These are phyloP conservation scores for Mesoligia furuncula DNA, from an alignment of 2,888 invertebrate species.

Conservation along the genomic window DNA sequence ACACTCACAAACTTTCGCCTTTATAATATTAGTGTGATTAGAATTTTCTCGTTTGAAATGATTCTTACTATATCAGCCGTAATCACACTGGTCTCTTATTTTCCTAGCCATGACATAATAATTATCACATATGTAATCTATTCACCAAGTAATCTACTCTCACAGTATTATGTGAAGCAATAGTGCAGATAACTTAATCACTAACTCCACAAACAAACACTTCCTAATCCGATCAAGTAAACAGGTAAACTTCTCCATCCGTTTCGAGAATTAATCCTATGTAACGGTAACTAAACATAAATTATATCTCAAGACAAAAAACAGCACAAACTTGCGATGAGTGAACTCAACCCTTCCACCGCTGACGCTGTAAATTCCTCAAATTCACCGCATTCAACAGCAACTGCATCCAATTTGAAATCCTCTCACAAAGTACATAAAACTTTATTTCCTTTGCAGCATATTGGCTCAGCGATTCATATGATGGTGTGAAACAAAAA, in stretches of 20 bases:
- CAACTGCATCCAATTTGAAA: constrained; percentile 35
- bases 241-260: constrained; percentile 35
- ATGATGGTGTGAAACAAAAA: constrained; percentile 58
- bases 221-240: constrained; percentile 30
- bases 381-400: constrained; percentile 56
- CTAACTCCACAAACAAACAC: constrained; percentile 44
- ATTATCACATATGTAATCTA: constrained; percentile 5
- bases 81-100: background rate
- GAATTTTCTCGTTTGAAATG: background rate
- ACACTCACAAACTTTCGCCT: too few relatives aligned
- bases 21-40: background rate
- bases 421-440: constrained; percentile 38
- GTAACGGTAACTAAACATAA: constrained; percentile 50
- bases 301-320: constrained; percentile 61
- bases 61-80: background rate
- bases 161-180: constrained; percentile 22
- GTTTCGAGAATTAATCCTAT: constrained; percentile 20
- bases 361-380: constrained; percentile 57
- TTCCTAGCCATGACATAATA: background rate
- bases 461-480: constrained; percentile 35
- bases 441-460: constrained; percentile 44
- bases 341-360: constrained; percentile 53
- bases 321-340: constrained; percentile 47
- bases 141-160: background rate
- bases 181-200: constrained; percentile 35